Evolutionary conservation across 1,140 invertebrate species (phyloP).

Genomic region (Tetramorium parvispinum): DNA sequence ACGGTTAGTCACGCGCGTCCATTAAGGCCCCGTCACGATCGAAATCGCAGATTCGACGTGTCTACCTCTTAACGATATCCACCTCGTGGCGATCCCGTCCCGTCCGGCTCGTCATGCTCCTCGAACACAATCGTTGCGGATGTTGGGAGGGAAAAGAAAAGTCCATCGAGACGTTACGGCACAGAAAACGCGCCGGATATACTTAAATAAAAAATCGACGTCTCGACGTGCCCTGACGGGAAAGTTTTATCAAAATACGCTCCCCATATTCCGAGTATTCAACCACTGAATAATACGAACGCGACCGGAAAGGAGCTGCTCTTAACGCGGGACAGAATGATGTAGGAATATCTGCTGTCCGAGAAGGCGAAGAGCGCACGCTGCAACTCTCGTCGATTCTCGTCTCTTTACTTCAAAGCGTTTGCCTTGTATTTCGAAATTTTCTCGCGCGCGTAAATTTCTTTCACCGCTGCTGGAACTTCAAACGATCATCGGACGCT

Average conservation of each 20-base stretch:
- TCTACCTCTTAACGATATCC: conserved; percentile 57
- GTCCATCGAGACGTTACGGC: conserved; percentile 54
- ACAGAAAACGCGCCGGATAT: not conserved
- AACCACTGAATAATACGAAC: not conserved
- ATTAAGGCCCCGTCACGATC: conserved; percentile 60
- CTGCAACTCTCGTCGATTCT: not conserved
- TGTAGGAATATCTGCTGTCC: too few species aligned
- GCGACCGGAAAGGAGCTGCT: not conserved
- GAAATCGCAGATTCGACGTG: conserved; percentile 66
- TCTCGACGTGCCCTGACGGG: not conserved
- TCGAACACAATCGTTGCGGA: conserved; percentile 67
- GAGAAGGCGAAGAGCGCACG: not conserved
- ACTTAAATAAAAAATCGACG: conserved; percentile 19
- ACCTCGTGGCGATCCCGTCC: conserved; percentile 33
- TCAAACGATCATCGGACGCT: not conserved
- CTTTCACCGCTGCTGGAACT: not conserved
- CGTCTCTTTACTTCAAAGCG: not conserved
- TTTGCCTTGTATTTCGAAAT: not conserved
- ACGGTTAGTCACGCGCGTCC: conserved; percentile 71
- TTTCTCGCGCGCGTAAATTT: not conserved
- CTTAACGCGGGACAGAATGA: too few species aligned
- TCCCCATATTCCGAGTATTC: not conserved
- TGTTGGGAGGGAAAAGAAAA: conserved; percentile 49
- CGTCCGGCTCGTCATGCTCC: conserved; percentile 61
- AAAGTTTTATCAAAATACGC: not conserved